A percentile compares a stretch with the other conserved stretches of the same genome.
Conservation (phyloP, 64 coral and sea anemone genomes). For the Stichodactyla helianthus region DNA sequence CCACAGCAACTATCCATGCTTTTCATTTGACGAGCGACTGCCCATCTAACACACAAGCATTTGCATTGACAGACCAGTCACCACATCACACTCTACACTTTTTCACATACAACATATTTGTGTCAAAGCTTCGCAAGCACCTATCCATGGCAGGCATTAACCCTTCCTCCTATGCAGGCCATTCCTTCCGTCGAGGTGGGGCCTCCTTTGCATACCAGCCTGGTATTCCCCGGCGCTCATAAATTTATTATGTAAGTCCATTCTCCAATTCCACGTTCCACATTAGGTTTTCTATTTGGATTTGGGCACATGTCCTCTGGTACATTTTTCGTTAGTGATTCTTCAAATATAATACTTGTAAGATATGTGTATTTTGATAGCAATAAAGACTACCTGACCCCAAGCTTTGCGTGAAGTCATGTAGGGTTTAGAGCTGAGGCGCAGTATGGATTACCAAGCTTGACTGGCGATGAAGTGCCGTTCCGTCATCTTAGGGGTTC, state of each 20-base stretch:
- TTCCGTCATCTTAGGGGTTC: too few relatives aligned
- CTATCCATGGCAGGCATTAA: slow-evolving; percentile 19
- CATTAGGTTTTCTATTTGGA: neutral
- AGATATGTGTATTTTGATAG: too few relatives aligned
- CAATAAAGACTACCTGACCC: too few relatives aligned
- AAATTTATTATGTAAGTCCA: neutral
- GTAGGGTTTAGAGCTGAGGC: too few relatives aligned
- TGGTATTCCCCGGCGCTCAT: slow-evolving; percentile 44
- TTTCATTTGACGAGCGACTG: slow-evolving; percentile 1
- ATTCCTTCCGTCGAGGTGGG: slow-evolving; percentile 50
- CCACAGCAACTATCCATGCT: neutral
- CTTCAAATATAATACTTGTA: too few relatives aligned
- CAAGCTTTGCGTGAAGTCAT: too few relatives aligned
- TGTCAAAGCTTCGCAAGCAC: slow-evolving; percentile 34
- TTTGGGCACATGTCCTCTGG: too few relatives aligned
- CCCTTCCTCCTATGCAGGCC: slow-evolving; percentile 29
- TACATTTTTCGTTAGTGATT: too few relatives aligned
- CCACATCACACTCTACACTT: neutral
- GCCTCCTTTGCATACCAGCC: slow-evolving; percentile 58
- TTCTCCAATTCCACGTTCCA: neutral
- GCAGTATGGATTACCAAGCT: too few relatives aligned
- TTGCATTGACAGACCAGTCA: neutral
- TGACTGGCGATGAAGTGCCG: too few relatives aligned
- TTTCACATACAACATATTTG: slow-evolving; percentile 19
- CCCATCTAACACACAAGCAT: neutral